A percentile compares a stretch with the other conserved stretches of the same genome.
Conservation (phyloP, 2,113 vertebrate species). For the Crotophaga sulcirostris region DNA sequence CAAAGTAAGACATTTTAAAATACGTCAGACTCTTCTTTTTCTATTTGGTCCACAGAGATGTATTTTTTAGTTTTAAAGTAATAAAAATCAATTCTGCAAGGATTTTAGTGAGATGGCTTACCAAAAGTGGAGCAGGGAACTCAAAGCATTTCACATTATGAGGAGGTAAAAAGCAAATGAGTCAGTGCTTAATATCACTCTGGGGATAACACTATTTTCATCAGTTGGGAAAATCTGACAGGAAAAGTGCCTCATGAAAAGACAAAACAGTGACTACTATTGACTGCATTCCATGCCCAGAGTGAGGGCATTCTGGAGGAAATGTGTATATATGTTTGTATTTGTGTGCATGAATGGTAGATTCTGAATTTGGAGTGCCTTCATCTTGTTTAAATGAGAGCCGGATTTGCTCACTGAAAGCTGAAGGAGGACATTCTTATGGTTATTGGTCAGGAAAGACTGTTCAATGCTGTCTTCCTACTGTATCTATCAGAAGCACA, state of each 20-base stretch:
- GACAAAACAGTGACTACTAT: neutral
- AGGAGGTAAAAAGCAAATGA: neutral
- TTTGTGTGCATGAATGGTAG: neutral
- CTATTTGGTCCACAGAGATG: neutral
- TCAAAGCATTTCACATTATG: neutral
- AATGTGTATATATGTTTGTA: fast-evolving
- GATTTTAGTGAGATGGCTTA: neutral
- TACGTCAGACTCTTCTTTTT: neutral
- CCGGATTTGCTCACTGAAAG: neutral
- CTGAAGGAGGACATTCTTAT: neutral
- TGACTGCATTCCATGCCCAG: neutral
- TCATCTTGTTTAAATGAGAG: neutral
- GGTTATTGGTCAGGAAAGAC: neutral
- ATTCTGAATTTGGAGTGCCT: neutral
- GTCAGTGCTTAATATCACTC: neutral
- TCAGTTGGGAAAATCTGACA: neutral
- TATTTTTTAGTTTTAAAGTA: neutral
- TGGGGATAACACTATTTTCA: neutral
- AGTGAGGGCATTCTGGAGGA: neutral
- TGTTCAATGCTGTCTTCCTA: neutral
- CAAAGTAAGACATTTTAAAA: neutral
- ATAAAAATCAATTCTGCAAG: neutral
- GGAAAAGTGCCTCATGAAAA: neutral
- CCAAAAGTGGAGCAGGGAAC: neutral
- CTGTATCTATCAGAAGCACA: neutral